Percentiles rank a stretch among this genome's conserved stretches.
These are phyloP conservation scores for Clepsis dumicolana DNA, from an alignment of 2,888 invertebrate species.

Conservation along the genomic window DNA sequence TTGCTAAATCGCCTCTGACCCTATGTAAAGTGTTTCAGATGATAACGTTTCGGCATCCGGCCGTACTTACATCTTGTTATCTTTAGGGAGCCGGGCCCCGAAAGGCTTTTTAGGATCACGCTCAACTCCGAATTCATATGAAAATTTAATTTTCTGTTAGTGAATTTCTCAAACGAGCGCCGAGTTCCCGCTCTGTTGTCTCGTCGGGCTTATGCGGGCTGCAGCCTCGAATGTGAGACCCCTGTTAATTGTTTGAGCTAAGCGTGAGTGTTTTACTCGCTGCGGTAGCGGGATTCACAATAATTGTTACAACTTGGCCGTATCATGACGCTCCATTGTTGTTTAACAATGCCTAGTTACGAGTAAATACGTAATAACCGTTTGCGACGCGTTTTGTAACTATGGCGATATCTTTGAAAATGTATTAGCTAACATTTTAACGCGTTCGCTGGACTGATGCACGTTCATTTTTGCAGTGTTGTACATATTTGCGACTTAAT, in stretches of 20 bases:
- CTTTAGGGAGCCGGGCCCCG: constrained; percentile 68
- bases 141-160: constrained; percentile 83
- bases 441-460: not conserved
- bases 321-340: constrained; percentile 73
- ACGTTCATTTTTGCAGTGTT: not conserved
- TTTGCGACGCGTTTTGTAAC: constrained; percentile 45
- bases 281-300: constrained; percentile 72
- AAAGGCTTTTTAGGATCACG: constrained; percentile 78
- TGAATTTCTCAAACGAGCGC: constrained; percentile 76
- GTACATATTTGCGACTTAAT: constrained; percentile 1
- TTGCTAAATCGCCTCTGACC: constrained; percentile 75
- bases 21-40: constrained; percentile 70
- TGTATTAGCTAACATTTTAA: not conserved
- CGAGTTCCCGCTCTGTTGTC: constrained; percentile 79
- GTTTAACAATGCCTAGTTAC: constrained; percentile 62
- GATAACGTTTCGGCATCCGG: constrained; percentile 72
- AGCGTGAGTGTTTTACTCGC: constrained; percentile 69
- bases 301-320: constrained; percentile 76
- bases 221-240: constrained; percentile 73
- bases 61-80: constrained; percentile 78
- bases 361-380: constrained; percentile 56
- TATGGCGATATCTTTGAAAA: constrained; percentile 13
- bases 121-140: constrained; percentile 75
- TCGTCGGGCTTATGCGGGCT: constrained; percentile 78
- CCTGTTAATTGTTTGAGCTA: constrained; percentile 81